A percentile compares a stretch with the other conserved stretches of the same genome.
Evolutionary conservation across 2,888 invertebrate species (phyloP).

Genomic region (Tetropium fuscum): DNA sequence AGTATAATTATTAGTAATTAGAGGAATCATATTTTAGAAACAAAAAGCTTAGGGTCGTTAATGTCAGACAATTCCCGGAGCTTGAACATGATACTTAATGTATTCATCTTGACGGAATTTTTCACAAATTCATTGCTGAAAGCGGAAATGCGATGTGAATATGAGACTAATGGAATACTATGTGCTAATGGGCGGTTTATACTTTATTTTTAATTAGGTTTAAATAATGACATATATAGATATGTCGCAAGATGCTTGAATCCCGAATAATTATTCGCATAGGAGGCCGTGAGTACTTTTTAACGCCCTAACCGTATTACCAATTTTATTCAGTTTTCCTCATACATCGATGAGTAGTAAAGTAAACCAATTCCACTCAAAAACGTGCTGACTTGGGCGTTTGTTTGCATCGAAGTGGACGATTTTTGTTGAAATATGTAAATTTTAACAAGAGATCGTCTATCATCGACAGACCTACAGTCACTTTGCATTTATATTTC

Average conservation of each 20-base stretch:
- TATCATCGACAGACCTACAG: slow-evolving; percentile 57
- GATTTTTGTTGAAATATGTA: slow-evolving; percentile 66
- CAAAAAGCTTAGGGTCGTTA: slow-evolving; percentile 51
- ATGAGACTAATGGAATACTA: slow-evolving; percentile 35
- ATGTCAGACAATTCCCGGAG: slow-evolving; percentile 47
- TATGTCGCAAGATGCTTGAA: too few species aligned
- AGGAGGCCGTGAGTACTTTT: too few species aligned
- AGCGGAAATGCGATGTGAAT: slow-evolving; percentile 28
- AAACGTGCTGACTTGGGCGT: slow-evolving; percentile 61
- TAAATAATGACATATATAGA: slow-evolving; percentile 23
- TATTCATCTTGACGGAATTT: slow-evolving; percentile 44
- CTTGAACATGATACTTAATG: slow-evolving; percentile 45
- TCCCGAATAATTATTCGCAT: too few species aligned
- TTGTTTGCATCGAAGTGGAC: slow-evolving; percentile 53
- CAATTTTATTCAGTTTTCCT: slow-evolving; percentile 21
- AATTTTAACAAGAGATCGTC: slow-evolving; percentile 59
- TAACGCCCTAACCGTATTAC: slow-evolving; percentile 6
- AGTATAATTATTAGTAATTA: slow-evolving; percentile 58
- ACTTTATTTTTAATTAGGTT: slow-evolving; percentile 28
- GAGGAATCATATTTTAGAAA: slow-evolving; percentile 61
- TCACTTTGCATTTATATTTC: slow-evolving; percentile 26
- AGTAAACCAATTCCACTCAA: slow-evolving; percentile 58
- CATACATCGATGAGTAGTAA: slow-evolving; percentile 21
- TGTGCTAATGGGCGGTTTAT: slow-evolving; percentile 27
- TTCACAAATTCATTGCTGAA: slow-evolving; percentile 34